Evolutionary conservation across 2,888 invertebrate genomes (phyloP), one percentile per base, ranked within the genome.

Genomic region (Cheilosia pagana): DNA sequence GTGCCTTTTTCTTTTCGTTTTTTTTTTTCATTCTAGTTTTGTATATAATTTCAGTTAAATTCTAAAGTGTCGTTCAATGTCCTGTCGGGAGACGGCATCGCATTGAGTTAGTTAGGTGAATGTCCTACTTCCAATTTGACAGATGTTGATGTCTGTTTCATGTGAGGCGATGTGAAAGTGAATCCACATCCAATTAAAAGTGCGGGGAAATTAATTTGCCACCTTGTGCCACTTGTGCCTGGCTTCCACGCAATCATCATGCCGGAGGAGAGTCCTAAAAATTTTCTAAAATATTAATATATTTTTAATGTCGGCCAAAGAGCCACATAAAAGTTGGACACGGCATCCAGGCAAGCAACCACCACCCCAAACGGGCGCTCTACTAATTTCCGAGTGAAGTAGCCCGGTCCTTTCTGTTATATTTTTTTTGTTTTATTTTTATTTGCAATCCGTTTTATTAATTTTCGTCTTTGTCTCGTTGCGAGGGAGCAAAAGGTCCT

Each of bases 11-110:
- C 41, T 16, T 68, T 55, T 53, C 19, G 21, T 10, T 31, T 28
- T 52, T 75, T 60, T 53, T 35, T 12, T 35, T 28, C 52, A 59
- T 67, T 68, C 35, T 50, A 60, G 67, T 70, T 77, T 77, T 63
- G 62, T 55, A 57, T 45, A 55, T 63, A 55, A 70, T 70, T 70
- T 62, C 48, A 70, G 77, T 70, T 77, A 62, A 76, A 68, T 48
- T 77, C 70, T 70, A 41, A 77, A 77, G 55, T 77, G 77, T 43
- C 77, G 77, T 77, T 77, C 77, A 77, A 77, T 70, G 77, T 70
- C 77, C 70, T 63, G 55, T 62, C 45, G 25, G 16, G 25, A 55
- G 16, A 41, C 12, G 28, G 8, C 14, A 28, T 25, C 7, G 35
- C 28, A 45, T 28, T 50, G 2, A 39, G 35, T 48, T 41, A 19